phyloP scores from a whole-genome alignment of 2,797 vertebrate genomes.

The Esox masquinongy region DNA sequence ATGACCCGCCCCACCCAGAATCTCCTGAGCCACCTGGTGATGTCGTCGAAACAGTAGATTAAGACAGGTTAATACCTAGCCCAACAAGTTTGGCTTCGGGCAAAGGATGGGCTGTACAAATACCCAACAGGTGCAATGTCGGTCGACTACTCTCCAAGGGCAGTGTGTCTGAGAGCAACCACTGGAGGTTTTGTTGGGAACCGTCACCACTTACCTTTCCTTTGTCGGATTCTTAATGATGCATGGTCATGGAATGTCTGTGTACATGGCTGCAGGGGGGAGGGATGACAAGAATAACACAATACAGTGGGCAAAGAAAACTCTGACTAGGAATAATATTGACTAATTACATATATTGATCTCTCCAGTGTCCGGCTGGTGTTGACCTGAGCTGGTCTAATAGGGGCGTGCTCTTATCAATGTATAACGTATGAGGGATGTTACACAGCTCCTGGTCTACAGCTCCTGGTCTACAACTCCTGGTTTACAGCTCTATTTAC shows the following conservation, averaged over 20 bases:
- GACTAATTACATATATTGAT: slow-evolving; percentile 53
- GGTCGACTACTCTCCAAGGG: slow-evolving; percentile 8
- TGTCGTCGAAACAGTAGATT: slow-evolving; percentile 44
- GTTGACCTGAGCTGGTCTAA: slow-evolving; percentile 68
- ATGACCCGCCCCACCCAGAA: slow-evolving; percentile 43
- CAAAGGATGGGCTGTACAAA: slow-evolving; percentile 37
- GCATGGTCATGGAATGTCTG: background rate
- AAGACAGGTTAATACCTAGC: slow-evolving; percentile 50
- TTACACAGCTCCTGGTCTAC: slow-evolving; percentile 8
- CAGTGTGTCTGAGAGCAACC: background rate
- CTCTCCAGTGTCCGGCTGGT: slow-evolving; percentile 52
- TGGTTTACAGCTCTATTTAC: no score
- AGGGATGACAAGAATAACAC: background rate
- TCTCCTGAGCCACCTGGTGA: slow-evolving; percentile 57
- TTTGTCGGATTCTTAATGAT: background rate
- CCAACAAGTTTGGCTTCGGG: slow-evolving; percentile 52
- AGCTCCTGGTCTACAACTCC: background rate
- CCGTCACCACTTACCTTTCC: background rate
- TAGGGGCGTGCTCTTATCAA: slow-evolving; percentile 54
- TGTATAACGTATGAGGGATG: slow-evolving; percentile 54
- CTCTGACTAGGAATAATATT: slow-evolving; percentile 44
- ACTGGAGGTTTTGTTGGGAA: background rate
- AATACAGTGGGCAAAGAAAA: background rate
- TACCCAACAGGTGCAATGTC: slow-evolving; percentile 22
- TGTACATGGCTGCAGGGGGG: background rate